Base-by-base conservation (phyloP, 2,888 invertebrate species). In the Ormia ochracea region DNA sequence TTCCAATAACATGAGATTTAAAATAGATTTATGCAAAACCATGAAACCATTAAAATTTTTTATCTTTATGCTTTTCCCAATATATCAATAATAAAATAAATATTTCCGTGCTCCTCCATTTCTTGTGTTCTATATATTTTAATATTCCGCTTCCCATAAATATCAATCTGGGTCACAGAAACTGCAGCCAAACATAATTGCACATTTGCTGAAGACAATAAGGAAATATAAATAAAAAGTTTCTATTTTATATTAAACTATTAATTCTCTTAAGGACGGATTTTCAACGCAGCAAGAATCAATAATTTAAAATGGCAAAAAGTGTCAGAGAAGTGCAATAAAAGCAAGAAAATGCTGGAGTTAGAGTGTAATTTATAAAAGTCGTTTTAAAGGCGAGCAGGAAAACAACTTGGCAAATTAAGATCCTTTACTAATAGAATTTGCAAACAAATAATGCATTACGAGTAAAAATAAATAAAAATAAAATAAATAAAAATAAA, bases 151-250 rank as follows among this genome's bases (percentile, higher is more conserved):
- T n/a, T n/a, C n/a, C n/a, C n/a, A 4, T 12, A 33, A 31, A 9
- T 41, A 43, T 21, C 4, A 12, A 68, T 56, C 41, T 68, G 54
- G 68, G 56, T 68, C 43, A 45, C n/a, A n/a, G n/a, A n/a, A 68
- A 45, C 68, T 31, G 43, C 43, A 41, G 14, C 28, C 41, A 43
- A 54, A 43, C 31, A 19, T 4, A 21, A 56, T 33, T 33, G 19
- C 21, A 17, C 33, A 23, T 33, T 48, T 48, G 26, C 5, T 17
- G 12, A 65, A 23, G 38, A 19, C 41, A 41, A 31, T 6, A 6
- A 4, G 28, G 3, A 33, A 12, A 61, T 19, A 21, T 36, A 1
- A 50, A 19, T 21, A 50, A 50, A 31, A 41, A 33, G 14, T 26
- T 43, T 54, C 14, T 14, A 19, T 45, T 31, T 4, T 33, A 33